Evolutionary conservation across 2,888 invertebrate genomes (phyloP).

Genomic region (Trachelus tabidus): DNA sequence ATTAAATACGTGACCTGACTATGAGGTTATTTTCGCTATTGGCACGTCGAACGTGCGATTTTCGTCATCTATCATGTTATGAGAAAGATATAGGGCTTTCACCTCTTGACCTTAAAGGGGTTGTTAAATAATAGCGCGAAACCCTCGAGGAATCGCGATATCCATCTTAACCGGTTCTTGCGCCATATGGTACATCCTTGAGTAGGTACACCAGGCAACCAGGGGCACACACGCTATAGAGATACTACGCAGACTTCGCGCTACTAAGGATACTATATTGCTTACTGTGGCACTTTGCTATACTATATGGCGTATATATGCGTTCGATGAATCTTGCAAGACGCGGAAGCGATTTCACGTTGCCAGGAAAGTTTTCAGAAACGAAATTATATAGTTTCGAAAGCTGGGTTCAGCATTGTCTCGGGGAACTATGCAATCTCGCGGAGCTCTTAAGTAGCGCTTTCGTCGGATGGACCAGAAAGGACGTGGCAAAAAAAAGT

Average conservation of each 20-base stretch:
- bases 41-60: neutral
- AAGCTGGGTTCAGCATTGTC: neutral
- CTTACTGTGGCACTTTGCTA: neutral
- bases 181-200: neutral
- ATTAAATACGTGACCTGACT: constrained; percentile 51
- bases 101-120: neutral
- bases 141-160: neutral
- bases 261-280: neutral
- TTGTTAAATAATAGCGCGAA: neutral
- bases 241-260: neutral
- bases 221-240: neutral
- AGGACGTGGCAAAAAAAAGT: neutral
- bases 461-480: neutral
- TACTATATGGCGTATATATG: neutral
- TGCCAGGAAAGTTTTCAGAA: neutral
- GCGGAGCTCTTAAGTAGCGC: neutral
- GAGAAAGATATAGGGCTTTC: neutral
- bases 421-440: neutral
- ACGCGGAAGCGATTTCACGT: neutral
- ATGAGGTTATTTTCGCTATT: neutral
- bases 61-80: neutral
- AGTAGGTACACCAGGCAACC: neutral
- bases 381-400: neutral
- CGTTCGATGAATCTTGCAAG: neutral
- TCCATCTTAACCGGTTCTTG: neutral